Evolutionary conservation across 1,140 invertebrate species (phyloP), one percentile per base, ranked within the genome.

Genomic region (Panagrolaimus sp.): DNA sequence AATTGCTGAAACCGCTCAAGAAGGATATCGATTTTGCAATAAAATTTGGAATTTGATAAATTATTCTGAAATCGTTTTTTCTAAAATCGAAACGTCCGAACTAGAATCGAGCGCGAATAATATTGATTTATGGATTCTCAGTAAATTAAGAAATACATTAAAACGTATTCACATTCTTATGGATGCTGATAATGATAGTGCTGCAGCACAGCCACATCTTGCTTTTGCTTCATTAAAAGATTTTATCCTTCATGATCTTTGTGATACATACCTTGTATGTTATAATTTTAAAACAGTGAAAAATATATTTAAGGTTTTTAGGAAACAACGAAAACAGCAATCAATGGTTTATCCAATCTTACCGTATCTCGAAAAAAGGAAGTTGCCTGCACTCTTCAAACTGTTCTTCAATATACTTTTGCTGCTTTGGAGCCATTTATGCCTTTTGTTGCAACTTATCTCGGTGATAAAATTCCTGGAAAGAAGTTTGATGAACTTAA

Each of bases 21-120:
- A 94, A 14, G 97, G 97, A 82, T 87, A 93, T 72, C 94, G 95
- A 85, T 98, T 99, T 88, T 98, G 96, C 84, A 99, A 99, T 86
- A 98, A 98, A 84, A 86, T 99, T 28, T 98, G 96, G 96, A 98
- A 98, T 86, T 93, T 95, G 0, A 90, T 91, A 6, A 93, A 91
- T 84, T 98, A 98, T 84, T 90, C 92, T 14, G 84, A 96, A 63
- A 85, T 69, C 6, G 52, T 73, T 28, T 73, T 55, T 76, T 21
- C 63, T 48, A 28, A 47, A n/a, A 24, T 65, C 4, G 43, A 72
- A n/a, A 55, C 32, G 5, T 67, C 21, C 3, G 8, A 21, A 8
- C 2, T 15, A 70, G 9, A 48, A 70, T 15, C 12, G 24, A 43
- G 68, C 12, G 38, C 43, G 26, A 28, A 21, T 12, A 2, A 12